Conservation (phyloP, 2,888 invertebrate species). For the Noctua fimbriata region DNA sequence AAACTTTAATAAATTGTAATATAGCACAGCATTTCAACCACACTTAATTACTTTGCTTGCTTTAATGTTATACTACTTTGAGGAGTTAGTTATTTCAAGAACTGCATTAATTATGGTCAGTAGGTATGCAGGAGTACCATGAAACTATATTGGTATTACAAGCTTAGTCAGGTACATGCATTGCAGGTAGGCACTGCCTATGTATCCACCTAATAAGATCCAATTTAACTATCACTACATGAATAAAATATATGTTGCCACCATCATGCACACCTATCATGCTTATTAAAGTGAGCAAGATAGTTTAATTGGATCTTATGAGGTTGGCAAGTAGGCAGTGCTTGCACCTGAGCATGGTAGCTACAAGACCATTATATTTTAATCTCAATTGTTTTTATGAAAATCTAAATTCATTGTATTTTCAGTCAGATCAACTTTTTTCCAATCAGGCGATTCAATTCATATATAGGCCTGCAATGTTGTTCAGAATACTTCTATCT, state of each 20-base stretch:
- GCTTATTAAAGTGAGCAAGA: background rate
- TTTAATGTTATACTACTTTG: background rate
- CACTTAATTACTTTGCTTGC: slow-evolving; percentile 1
- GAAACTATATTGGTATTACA: background rate
- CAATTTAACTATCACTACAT: too few relatives aligned
- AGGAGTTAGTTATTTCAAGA: slow-evolving; percentile 21
- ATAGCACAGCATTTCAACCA: background rate
- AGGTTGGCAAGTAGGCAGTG: too few relatives aligned
- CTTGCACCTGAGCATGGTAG: background rate
- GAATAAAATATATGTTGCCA: background rate
- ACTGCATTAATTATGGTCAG: background rate
- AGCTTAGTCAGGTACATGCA: background rate
- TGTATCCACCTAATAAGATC: background rate
- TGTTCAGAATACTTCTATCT: background rate
- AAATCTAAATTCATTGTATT: background rate
- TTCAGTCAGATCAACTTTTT: background rate
- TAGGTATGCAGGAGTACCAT: background rate
- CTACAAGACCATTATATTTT: background rate
- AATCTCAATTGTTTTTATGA: background rate
- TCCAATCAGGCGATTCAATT: background rate
- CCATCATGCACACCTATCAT: background rate
- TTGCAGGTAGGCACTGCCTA: too few relatives aligned
- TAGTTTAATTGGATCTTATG: background rate
- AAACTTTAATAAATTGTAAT: slow-evolving; percentile 1
- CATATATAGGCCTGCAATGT: background rate